Evolutionary conservation across 2,113 vertebrate genomes (phyloP).

Genomic region (Zapus hudsonius): DNA sequence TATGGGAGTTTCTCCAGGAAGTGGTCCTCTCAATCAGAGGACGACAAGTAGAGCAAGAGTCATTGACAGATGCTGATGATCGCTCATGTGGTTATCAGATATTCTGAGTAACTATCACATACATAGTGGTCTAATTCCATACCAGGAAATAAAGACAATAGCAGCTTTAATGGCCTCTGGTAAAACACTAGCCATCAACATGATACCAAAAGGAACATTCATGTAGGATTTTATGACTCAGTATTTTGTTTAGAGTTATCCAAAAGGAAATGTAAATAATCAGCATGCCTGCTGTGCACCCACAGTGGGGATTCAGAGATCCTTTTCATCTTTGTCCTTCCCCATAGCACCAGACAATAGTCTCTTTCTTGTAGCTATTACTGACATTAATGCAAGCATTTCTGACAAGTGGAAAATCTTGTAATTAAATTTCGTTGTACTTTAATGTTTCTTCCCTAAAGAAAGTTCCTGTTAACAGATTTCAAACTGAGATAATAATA

Average conservation of each 20-base stretch:
- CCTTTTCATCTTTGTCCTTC: slow-evolving; percentile 78
- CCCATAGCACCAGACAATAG: slow-evolving; percentile 76
- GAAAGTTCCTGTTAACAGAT: slow-evolving; percentile 84
- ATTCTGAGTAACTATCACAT: neutral
- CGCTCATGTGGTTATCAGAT: neutral
- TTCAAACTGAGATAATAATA: slow-evolving; percentile 86
- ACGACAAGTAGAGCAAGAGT: neutral
- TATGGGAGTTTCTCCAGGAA: neutral
- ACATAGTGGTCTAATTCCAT: neutral
- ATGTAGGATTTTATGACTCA: slow-evolving; percentile 64
- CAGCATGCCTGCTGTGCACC: slow-evolving; percentile 55
- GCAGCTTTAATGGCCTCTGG: slow-evolving; percentile 17
- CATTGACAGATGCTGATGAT: neutral
- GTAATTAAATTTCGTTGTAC: slow-evolving; percentile 87
- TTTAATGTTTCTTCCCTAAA: slow-evolving; percentile 83
- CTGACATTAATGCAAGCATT: slow-evolving; percentile 86
- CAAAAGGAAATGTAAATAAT: slow-evolving; percentile 80
- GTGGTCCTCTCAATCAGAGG: neutral
- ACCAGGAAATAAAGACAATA: neutral
- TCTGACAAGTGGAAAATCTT: slow-evolving; percentile 88
- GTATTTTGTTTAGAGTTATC: slow-evolving; percentile 77
- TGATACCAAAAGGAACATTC: neutral
- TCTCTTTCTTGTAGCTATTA: slow-evolving; percentile 81
- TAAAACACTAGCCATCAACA: slow-evolving; percentile 46
- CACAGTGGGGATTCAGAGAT: neutral